Evolutionary conservation across 2,797 vertebrate species (phyloP).

Genomic region (Poeciliopsis presidionis): DNA sequence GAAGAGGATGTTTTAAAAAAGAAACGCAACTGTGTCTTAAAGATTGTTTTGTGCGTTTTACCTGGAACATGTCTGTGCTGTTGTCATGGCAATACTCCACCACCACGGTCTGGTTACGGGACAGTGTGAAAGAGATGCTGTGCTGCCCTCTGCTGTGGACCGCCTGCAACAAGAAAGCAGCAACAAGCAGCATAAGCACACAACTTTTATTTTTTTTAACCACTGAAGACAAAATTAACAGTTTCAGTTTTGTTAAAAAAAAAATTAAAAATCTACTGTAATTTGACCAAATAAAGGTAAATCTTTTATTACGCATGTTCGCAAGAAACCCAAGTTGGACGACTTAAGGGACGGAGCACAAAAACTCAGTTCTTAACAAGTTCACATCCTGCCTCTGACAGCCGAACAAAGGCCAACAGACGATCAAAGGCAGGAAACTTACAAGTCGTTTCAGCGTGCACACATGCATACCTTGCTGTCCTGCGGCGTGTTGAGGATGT

Average conservation of each 20-base stretch:
- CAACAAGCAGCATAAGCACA: conserved; percentile 25
- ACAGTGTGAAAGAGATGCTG: conserved; percentile 95
- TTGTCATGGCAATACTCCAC: conserved; percentile 97
- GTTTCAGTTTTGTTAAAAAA: not conserved
- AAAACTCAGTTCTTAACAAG: conserved; percentile 1
- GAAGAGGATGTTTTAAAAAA: not conserved
- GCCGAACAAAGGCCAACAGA: conserved; percentile 25
- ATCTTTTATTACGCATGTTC: not conserved
- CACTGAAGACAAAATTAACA: not conserved
- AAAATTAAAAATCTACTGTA: not conserved
- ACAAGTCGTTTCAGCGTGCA: conserved; percentile 29
- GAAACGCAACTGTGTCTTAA: not conserved
- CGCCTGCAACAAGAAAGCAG: conserved; percentile 81
- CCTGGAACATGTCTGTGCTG: conserved; percentile 99
- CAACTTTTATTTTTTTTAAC: not conserved
- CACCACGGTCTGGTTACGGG: conserved; percentile 95
- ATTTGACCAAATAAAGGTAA: not conserved
- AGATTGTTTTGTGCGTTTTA: conserved; percentile 58
- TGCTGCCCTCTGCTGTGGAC: conserved; percentile 97
- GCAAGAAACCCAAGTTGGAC: not conserved
- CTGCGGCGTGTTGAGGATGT: conserved; percentile 94
- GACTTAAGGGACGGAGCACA: not conserved
- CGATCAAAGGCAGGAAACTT: conserved; percentile 57
- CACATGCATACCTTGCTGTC: conserved; percentile 88
- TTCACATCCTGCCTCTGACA: conserved; percentile 53